Conservation (phyloP, 1,140 invertebrate species). For the Drosophila pachea region DNA sequence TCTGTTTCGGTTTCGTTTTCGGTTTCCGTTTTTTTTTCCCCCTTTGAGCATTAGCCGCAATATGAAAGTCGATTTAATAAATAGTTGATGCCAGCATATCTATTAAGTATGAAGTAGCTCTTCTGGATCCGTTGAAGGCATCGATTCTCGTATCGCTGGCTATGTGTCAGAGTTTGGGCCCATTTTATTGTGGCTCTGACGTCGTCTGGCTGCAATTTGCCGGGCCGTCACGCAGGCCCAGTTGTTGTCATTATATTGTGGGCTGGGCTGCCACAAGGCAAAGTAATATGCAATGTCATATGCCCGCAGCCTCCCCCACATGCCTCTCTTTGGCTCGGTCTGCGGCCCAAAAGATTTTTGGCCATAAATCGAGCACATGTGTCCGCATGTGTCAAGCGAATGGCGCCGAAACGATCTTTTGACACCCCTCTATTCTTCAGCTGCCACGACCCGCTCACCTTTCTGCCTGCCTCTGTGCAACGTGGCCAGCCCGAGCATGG, state of each 20-base stretch:
- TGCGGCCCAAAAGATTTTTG: constrained; percentile 28
- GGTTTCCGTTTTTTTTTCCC: too few relatives aligned
- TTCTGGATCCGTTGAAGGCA: too few relatives aligned
- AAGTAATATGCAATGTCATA: constrained; percentile 69
- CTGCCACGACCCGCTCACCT: neutral
- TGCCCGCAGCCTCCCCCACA: neutral
- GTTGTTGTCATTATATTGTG: constrained; percentile 25
- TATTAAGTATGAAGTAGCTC: too few relatives aligned
- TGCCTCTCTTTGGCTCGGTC: neutral
- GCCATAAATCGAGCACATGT: constrained; percentile 62
- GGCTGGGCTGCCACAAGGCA: constrained; percentile 56
- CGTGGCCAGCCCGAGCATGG: too few relatives aligned
- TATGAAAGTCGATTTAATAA: too few relatives aligned
- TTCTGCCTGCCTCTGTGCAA: too few relatives aligned
- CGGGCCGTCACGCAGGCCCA: constrained; percentile 7
- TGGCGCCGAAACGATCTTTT: constrained; percentile 61
- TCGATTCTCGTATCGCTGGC: too few relatives aligned
- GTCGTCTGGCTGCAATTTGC: constrained; percentile 15
- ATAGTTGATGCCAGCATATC: too few relatives aligned
- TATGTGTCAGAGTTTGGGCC: constrained; percentile 30
- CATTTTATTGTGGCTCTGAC: constrained; percentile 10
- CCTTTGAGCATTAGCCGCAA: too few relatives aligned
- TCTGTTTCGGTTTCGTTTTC: too few relatives aligned
- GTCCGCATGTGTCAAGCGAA: constrained; percentile 64
- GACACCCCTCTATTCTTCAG: constrained; percentile 45